These are phyloP conservation scores for Lanius ludovicianus DNA, from an alignment of 2,113 vertebrate genomes.

Conservation along the genomic window DNA sequence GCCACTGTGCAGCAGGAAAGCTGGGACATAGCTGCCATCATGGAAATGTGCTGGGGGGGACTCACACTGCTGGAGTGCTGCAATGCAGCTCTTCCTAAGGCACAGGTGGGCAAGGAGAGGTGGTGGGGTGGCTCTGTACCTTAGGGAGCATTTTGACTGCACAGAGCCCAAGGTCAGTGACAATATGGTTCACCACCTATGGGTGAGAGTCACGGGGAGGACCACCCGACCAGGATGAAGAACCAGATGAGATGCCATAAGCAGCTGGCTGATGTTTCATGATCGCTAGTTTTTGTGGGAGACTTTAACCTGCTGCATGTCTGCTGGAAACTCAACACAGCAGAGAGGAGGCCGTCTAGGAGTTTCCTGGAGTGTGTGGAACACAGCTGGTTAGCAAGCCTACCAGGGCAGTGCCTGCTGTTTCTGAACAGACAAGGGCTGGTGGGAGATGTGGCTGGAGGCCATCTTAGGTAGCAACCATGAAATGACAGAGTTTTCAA, in stretches of 20 bases:
- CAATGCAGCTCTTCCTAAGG: background rate
- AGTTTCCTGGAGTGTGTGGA: background rate
- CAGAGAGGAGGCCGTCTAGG: background rate
- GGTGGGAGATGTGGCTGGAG: background rate
- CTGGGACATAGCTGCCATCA: background rate
- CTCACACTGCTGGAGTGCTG: background rate
- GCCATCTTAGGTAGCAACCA: accelerated
- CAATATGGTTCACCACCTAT: accelerated
- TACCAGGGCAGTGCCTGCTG: background rate
- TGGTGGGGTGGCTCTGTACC: background rate
- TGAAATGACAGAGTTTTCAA: background rate
- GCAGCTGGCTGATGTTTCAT: background rate
- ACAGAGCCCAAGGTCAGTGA: background rate
- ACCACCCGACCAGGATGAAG: background rate
- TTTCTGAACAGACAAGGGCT: background rate
- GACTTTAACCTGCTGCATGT: background rate
- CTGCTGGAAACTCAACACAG: background rate
- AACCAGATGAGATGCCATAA: background rate
- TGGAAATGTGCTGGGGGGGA: background rate
- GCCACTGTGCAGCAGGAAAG: background rate
- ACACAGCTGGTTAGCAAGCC: background rate
- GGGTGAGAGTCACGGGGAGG: background rate
- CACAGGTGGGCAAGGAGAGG: background rate
- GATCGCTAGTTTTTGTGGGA: background rate
- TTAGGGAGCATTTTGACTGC: accelerated